Evolutionary conservation across 2,797 vertebrate genomes (phyloP), one percentile per base, ranked within the genome.

Genomic region (Agapornis canus): DNA sequence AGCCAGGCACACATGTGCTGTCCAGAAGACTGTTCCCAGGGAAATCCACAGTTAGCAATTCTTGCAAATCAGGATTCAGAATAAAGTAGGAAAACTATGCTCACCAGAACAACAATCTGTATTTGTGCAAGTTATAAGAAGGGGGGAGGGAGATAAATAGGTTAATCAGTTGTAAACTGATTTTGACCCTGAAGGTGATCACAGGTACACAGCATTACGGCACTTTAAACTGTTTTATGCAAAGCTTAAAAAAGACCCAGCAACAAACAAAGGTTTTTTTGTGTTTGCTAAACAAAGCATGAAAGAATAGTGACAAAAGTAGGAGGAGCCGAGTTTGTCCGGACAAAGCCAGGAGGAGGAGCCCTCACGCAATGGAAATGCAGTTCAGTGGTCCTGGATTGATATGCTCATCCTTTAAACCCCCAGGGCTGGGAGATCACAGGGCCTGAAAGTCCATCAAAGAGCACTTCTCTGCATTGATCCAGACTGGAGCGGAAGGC

Each of bases 271-370:
- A 99, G 98, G 98, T 96, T 95, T 98, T 99, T 99, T 99, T 99
- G 98, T 99, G 98, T 98, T 98, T 99, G 99, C 98, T 98, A 99
- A 99, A 99, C 98, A 99, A 99, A 99, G 99, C 99, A 99, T 99
- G 99, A 99, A 99, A 99, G 98, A 98, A 98, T 98, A 98, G 99
- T 99, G 99, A 99, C 99, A 99, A 99, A 99, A 99, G 98, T 98
- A 98, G 99, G 99, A 98, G 99, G 99, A 98, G 98, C 97, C 92
- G 98, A 98, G 98, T 98, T 97, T 98, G 97, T 96, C 93, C 43
- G 94, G 98, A 99, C 98, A 99, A 99, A 99, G 98, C 97, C 98
- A 47, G 95, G 98, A 98, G 98, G 98, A 98, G 98, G 98, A 98
- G 97, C 95, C 69, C 94, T 90, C 75, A 89, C 94, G 96, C 98